Conservation (phyloP, 2,888 invertebrate species). For the Ormia ochracea region DNA sequence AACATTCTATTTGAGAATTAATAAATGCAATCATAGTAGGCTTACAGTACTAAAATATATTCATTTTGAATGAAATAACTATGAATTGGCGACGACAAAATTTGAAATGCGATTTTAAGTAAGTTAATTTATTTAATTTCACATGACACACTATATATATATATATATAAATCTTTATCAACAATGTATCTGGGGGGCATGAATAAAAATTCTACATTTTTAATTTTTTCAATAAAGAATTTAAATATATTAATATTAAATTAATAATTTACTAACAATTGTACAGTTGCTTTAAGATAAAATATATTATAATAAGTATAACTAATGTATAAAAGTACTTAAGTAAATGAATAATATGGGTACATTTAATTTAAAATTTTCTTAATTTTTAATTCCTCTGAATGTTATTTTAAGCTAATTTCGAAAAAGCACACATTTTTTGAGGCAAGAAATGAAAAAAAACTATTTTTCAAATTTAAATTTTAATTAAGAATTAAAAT, state of each 20-base stretch:
- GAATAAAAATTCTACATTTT: not conserved
- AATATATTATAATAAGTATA: conserved; percentile 4
- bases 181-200: too few relatives aligned
- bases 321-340: conserved; percentile 51
- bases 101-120: too few relatives aligned
- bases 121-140: too few relatives aligned
- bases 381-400: not conserved
- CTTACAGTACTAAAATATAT: too few relatives aligned
- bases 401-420: not conserved
- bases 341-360: conserved; percentile 45
- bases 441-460: not conserved
- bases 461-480: not conserved
- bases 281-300: conserved; percentile 28
- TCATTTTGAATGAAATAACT: too few relatives aligned
- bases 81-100: too few relatives aligned
- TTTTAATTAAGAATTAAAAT: conserved; percentile 39
- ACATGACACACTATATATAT: too few relatives aligned
- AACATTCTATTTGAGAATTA: too few relatives aligned
- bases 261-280: conserved; percentile 22
- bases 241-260: not conserved
- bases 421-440: not conserved
- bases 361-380: conserved; percentile 2
- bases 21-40: too few relatives aligned
- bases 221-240: conserved; percentile 17
- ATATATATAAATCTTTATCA: too few relatives aligned